Evolutionary conservation across 2,888 invertebrate species (phyloP).

Genomic region (Ferrisia virgata): DNA sequence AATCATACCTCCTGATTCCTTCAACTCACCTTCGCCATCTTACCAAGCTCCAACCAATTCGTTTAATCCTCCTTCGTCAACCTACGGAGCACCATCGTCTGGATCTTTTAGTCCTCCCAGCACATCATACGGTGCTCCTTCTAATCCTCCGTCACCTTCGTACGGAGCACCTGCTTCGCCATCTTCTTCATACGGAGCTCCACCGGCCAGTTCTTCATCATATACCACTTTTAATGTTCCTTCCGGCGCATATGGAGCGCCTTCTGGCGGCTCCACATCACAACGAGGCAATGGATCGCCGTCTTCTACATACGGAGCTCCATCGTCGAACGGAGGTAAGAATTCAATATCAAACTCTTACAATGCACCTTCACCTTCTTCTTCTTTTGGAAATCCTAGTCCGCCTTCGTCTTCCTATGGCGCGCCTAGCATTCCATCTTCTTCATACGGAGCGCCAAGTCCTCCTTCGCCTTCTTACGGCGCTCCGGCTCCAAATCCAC

Average conservation of each 20-base stretch:
- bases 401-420: constrained; percentile 52
- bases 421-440: constrained; percentile 26
- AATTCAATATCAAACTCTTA: constrained; percentile 27
- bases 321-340: neutral
- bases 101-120: constrained; percentile 43
- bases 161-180: constrained; percentile 47
- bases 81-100: constrained; percentile 47
- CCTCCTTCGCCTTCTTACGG: constrained; percentile 43
- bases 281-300: neutral
- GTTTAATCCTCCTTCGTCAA: constrained; percentile 48
- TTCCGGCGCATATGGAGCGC: constrained; percentile 35
- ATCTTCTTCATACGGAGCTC: constrained; percentile 47
- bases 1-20: constrained; percentile 43
- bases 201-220: constrained; percentile 33
- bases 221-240: constrained; percentile 35
- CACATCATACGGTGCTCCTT: constrained; percentile 41
- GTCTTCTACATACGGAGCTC: constrained; percentile 36
- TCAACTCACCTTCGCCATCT: constrained; percentile 38
- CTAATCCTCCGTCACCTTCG: constrained; percentile 39
- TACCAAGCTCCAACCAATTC: constrained; percentile 49
- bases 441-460: constrained; percentile 39
- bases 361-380: constrained; percentile 39
- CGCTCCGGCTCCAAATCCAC: constrained; percentile 45
- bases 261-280: neutral
- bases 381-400: constrained; percentile 39